phyloP scores from a whole-genome alignment of 2,888 invertebrate genomes.

The Euspilapteryx auroguttella region DNA sequence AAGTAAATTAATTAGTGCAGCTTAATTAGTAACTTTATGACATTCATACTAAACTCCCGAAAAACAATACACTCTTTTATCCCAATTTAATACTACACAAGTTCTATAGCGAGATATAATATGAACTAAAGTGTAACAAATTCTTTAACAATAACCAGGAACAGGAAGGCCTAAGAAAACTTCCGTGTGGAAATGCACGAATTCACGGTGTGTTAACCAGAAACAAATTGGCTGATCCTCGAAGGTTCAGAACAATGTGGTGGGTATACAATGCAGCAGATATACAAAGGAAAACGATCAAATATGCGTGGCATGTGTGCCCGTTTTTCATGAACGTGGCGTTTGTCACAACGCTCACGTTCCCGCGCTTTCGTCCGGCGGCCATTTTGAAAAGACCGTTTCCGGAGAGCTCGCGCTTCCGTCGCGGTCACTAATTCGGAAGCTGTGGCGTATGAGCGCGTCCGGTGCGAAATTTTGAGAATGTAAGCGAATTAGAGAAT shows the following conservation, averaged over 20 bases:
- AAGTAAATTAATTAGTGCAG: too few species aligned
- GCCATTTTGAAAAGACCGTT: conserved; percentile 52
- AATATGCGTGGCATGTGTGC: conserved; percentile 33
- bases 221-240: conserved; percentile 12
- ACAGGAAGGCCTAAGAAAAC: not conserved
- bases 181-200: conserved; percentile 7
- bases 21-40: too few species aligned
- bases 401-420: conserved; percentile 31
- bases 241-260: conserved; percentile 2
- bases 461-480: conserved; percentile 52
- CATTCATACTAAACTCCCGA: too few species aligned
- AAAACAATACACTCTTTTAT: too few species aligned
- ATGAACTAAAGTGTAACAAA: too few species aligned
- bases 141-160: not conserved
- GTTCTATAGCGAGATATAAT: too few species aligned
- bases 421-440: conserved; percentile 29
- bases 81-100: too few species aligned
- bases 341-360: conserved; percentile 58
- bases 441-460: conserved; percentile 23
- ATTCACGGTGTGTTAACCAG: conserved; percentile 12
- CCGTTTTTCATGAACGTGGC: conserved; percentile 31
- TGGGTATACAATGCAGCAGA: conserved; percentile 3
- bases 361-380: conserved; percentile 39
- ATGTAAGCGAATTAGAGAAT: conserved; percentile 47
- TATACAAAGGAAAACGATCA: conserved; percentile 20